phyloP scores from a whole-genome alignment of 2,888 invertebrate species.

The Tineola bisselliella region DNA sequence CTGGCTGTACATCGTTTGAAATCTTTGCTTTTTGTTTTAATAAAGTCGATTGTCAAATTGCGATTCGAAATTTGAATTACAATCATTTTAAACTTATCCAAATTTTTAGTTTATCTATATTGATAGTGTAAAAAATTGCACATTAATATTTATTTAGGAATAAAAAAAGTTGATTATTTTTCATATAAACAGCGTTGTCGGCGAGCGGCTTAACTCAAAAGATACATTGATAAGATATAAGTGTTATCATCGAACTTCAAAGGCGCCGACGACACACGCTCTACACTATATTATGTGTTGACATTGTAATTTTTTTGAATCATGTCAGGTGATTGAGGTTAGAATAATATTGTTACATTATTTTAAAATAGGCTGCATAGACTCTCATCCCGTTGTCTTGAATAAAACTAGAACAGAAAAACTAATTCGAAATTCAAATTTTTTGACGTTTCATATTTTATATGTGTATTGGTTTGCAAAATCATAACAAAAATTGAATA shows the following conservation, averaged over 20 bases:
- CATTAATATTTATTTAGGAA: background rate
- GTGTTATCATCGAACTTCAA: slow-evolving; percentile 3
- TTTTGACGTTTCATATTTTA: no score
- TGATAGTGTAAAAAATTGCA: background rate
- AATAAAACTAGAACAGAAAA: no score
- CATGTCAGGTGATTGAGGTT: background rate
- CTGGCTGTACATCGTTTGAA: no score
- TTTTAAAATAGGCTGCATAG: no score
- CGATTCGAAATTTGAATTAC: no score
- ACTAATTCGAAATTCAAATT: no score
- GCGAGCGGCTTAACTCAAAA: slow-evolving; percentile 5
- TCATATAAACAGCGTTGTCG: background rate
- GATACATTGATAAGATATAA: slow-evolving; percentile 10
- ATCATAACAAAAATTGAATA: no score
- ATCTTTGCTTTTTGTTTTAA: no score
- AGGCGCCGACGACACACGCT: slow-evolving; percentile 7
- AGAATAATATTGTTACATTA: background rate
- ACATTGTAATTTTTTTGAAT: background rate
- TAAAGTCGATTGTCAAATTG: no score
- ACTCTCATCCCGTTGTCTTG: no score
- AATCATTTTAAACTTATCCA: no score
- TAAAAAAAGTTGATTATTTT: background rate
- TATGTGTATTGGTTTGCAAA: no score
- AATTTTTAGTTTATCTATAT: background rate
- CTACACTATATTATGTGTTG: background rate